Base-by-base conservation (phyloP, 2,797 vertebrate genomes). In the Amniataba percoides region DNA sequence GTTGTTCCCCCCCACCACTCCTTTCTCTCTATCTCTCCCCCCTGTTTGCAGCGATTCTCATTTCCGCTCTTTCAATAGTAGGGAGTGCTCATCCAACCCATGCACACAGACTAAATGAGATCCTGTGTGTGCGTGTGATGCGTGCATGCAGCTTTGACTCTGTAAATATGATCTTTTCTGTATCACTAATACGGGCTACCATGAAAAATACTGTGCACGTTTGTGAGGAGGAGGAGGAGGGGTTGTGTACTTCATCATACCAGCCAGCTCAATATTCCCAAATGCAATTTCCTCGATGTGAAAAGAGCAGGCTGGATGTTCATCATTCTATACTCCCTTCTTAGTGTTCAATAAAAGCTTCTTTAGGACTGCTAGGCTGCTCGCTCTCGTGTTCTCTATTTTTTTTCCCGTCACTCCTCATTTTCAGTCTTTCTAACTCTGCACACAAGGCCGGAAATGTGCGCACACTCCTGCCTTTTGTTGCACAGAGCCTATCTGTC, bases 221-320 rank as follows among this genome's bases (percentile, higher is more conserved):
- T 68, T 71, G 27, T 31, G 27, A 31, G 27, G 27, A 31, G 27
- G 62, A 18, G 61, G 67, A 85, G 67, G 77, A 78, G 80, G 65
- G 70, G 73, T 80, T 83, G 80, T 86, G 79, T 71, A 70, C 77
- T 88, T 92, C 86, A 90, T 92, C 88, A 88, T 75, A 80, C 68
- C 80, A 87, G 86, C 82, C 84, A 71, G 84, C 88, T 90, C 88
- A 88, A 89, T 93, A 91, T 90, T 92, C 87, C 88, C 79, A 90
- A 93, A 94, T 92, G 90, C 88, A 92, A 94, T 93, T 92, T 93
- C 81, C 89, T 88, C 64, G 6, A 67, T 85, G 89, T 90, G 85
- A 91, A 91, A 88, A 85, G 85, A 87, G 77, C 80, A 66, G 72
- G 53, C 86, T 75, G 86, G 79, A 82, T 94, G 89, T 88, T 90